These are phyloP conservation scores for Cryptus armator DNA, from an alignment of 2,888 invertebrate species.

Conservation along the genomic window DNA sequence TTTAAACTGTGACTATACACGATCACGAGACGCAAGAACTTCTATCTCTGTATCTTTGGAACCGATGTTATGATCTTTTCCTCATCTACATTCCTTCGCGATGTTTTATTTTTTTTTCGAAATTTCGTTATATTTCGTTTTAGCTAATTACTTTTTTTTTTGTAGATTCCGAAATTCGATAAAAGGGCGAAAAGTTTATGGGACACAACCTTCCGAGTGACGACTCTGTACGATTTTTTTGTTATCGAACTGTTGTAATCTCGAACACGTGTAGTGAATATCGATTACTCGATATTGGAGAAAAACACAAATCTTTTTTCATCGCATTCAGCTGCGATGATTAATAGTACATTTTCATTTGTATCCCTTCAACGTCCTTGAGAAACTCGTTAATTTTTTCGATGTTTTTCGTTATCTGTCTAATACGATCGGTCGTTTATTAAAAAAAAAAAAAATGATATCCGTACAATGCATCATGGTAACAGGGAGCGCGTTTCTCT, in stretches of 20 bases:
- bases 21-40: slow-evolving; percentile 57
- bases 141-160: background rate
- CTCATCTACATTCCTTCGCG: slow-evolving; percentile 9
- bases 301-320: background rate
- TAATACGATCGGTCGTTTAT: slow-evolving; percentile 42
- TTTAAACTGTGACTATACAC: slow-evolving; percentile 78
- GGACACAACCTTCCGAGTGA: background rate
- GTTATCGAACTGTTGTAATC: background rate
- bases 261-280: background rate
- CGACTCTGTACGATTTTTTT: background rate
- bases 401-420: background rate
- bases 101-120: background rate
- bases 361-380: background rate
- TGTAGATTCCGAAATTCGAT: background rate
- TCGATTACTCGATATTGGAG: background rate
- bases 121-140: background rate
- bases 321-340: background rate
- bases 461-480: slow-evolving; percentile 38
- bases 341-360: background rate
- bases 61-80: slow-evolving; percentile 49
- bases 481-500: slow-evolving; percentile 38
- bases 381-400: background rate
- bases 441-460: slow-evolving; percentile 2
- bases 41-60: slow-evolving; percentile 56
- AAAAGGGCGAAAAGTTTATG: background rate